Base-by-base conservation (phyloP, 2,113 vertebrate genomes). In the Hemicordylus capensis region DNA sequence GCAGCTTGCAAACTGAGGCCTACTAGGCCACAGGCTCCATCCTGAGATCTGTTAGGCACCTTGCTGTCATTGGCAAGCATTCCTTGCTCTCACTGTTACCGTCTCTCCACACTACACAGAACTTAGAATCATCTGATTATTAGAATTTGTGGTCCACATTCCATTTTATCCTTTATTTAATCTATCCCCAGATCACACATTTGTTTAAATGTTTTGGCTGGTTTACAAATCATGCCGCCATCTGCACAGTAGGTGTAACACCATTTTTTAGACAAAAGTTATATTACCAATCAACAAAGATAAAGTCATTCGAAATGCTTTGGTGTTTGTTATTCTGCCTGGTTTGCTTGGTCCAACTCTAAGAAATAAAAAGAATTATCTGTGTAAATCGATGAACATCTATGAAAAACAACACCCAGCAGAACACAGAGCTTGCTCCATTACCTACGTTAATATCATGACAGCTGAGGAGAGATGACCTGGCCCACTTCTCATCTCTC, bases 381-480 rank as follows among this genome's bases (percentile, higher is more conserved):
- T 97, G 98, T 96, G 97, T 97, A 97, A 99, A 97, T 97, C 97
- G 97, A 98, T 97, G 97, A 97, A 97, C 97, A 96, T 96, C 97
- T 97, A 97, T 97, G 96, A 97, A 98, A 98, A 98, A 99, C 98
- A 98, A 98, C 98, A 96, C 95, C 98, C 98, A 98, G 97, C 97
- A 98, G 98, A 98, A 98, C 91, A 76, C 95, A 95, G 97, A 97
- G 97, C 97, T 98, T 98, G 98, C 98, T 98, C 98, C 98, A 98
- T 98, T 99, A 99, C 98, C 98, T 98, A 98, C 97, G 97, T 97
- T 98, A 98, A 99, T 98, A 98, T 97, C 97, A 96, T 97, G 98
- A 98, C 98, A 99, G 98, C 98, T 99, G 98, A 99, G 97, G 96
- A 97, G 97, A 98, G 98, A 98, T 98, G 98, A 99, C 98, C 98